Evolutionary conservation across 2,113 vertebrate species (phyloP).

Genomic region (Melanerpes aurifrons): DNA sequence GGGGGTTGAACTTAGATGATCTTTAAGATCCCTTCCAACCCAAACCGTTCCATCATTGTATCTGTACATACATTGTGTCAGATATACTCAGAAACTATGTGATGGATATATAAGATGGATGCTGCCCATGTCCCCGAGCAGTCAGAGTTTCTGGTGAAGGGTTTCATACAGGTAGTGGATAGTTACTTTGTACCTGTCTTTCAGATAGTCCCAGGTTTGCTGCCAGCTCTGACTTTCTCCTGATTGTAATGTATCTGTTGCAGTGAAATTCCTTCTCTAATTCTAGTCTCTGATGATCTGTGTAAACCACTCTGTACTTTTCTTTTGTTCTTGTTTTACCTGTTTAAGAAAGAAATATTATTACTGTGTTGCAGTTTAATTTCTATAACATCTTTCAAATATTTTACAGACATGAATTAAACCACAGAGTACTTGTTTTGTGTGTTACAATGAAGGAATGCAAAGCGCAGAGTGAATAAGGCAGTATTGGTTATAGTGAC

Average conservation of each 20-base stretch:
- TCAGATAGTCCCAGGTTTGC: constrained; percentile 93
- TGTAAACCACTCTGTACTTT: constrained; percentile 95
- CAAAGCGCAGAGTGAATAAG: background rate
- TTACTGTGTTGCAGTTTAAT: background rate
- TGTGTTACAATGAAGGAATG: background rate
- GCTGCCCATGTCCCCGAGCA: background rate
- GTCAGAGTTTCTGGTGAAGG: background rate
- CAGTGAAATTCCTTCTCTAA: constrained; percentile 97
- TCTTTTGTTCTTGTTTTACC: constrained; percentile 98
- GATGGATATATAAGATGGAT: background rate
- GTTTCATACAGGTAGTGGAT: background rate
- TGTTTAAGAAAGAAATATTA: constrained; percentile 65
- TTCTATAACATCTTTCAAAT: background rate
- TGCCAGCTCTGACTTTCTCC: constrained; percentile 92
- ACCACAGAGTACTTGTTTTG: background rate
- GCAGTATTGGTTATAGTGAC: background rate
- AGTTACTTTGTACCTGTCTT: constrained; percentile 86
- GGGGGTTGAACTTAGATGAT: too few relatives aligned
- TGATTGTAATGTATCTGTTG: constrained; percentile 94
- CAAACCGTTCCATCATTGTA: background rate
- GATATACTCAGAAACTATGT: background rate
- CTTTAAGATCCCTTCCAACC: too few relatives aligned
- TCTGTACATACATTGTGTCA: background rate
- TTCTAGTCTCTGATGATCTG: constrained; percentile 93
- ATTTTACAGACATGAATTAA: background rate